These are phyloP conservation scores for Asteroscopus sphinx DNA, from an alignment of 2,888 invertebrate species.

Conservation along the genomic window DNA sequence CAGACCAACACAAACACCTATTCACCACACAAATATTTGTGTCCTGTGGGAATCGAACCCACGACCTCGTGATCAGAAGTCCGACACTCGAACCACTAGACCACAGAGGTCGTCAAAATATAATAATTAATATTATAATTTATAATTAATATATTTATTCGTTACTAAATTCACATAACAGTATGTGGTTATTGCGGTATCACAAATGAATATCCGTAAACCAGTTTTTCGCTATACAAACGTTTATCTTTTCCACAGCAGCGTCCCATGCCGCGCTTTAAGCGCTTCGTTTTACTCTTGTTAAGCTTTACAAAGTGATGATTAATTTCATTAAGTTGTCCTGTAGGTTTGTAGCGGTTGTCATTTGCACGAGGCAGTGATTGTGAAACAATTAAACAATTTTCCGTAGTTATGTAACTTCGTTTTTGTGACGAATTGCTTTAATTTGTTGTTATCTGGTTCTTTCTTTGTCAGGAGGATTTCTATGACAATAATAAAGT, in stretches of 20 bases:
- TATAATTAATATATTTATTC: no score
- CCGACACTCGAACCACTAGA: no score
- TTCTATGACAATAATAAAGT: background rate
- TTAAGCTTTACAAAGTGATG: conserved; percentile 48
- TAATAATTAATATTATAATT: no score
- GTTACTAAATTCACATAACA: conserved; percentile 6
- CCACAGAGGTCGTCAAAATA: no score
- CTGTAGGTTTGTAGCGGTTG: conserved; percentile 49
- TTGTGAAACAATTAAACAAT: conserved; percentile 56
- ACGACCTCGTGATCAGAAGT: no score
- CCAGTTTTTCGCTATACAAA: conserved; percentile 26
- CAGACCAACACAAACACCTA: no score
- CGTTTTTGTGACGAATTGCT: conserved; percentile 34
- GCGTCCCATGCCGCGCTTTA: conserved; percentile 3
- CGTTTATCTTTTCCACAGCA: conserved; percentile 4
- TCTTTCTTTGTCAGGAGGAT: background rate
- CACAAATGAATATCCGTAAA: conserved; percentile 13
- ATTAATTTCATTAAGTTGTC: conserved; percentile 62
- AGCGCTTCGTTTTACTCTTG: conserved; percentile 23
- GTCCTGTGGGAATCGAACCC: no score
- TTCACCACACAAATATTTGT: no score
- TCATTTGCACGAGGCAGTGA: conserved; percentile 51
- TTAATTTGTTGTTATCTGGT: conserved; percentile 6
- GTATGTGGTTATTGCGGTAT: conserved; percentile 10
- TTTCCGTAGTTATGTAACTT: conserved; percentile 32